phyloP scores from a whole-genome alignment of 2,888 invertebrate species.

The Apodemia hepburni region DNA sequence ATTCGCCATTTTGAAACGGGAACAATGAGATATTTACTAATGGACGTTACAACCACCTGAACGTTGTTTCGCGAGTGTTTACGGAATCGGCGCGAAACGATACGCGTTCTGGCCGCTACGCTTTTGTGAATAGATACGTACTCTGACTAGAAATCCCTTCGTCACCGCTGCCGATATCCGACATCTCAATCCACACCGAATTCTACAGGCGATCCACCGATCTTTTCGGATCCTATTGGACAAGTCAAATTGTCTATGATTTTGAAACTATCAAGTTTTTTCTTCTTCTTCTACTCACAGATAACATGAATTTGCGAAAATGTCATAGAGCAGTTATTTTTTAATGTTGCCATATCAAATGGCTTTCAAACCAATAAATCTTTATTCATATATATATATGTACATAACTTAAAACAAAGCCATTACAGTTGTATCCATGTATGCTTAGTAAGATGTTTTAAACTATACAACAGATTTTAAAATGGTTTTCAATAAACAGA shows the following conservation, averaged over 20 bases:
- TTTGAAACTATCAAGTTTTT: slow-evolving; percentile 55
- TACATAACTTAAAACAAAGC: too few relatives aligned
- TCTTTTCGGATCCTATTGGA: slow-evolving; percentile 66
- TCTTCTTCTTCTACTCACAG: slow-evolving; percentile 5
- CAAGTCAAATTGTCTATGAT: slow-evolving; percentile 60
- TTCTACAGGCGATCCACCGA: slow-evolving; percentile 73
- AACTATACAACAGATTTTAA: too few relatives aligned
- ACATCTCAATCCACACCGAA: slow-evolving; percentile 83
- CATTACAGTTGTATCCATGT: too few relatives aligned
- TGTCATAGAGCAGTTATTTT: neutral
- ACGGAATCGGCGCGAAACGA: slow-evolving; percentile 47
- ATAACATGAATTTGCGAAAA: neutral
- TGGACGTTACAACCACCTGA: slow-evolving; percentile 54
- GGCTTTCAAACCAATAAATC: neutral
- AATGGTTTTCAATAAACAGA: too few relatives aligned
- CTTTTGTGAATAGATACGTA: slow-evolving; percentile 78
- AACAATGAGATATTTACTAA: slow-evolving; percentile 79
- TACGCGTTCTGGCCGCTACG: slow-evolving; percentile 41
- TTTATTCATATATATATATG: too few relatives aligned
- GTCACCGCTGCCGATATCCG: slow-evolving; percentile 90
- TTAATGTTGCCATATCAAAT: neutral
- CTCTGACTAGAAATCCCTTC: slow-evolving; percentile 89
- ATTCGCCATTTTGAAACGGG: slow-evolving; percentile 80
- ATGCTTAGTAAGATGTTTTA: too few relatives aligned
- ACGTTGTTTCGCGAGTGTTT: slow-evolving; percentile 46